phyloP scores from a whole-genome alignment of 2,797 vertebrate species.

The Amphiprion clarkii region DNA sequence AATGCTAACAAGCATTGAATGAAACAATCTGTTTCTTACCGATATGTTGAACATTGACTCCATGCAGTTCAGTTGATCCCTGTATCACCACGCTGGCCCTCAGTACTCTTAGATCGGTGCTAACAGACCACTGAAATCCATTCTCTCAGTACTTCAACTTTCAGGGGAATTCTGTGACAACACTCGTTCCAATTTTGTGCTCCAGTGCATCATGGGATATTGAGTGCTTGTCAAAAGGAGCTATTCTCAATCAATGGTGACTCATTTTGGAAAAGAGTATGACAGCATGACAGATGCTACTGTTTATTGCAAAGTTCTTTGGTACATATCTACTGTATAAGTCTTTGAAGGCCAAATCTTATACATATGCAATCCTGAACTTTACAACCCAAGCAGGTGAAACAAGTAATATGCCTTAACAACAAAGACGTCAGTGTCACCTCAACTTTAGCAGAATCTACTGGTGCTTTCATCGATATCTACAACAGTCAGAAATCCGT shows the following conservation, averaged over 20 bases:
- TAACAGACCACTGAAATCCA: constrained; percentile 66
- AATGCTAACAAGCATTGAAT: constrained; percentile 36
- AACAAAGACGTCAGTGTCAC: constrained; percentile 67
- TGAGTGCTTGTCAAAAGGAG: constrained; percentile 39
- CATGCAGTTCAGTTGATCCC: constrained; percentile 36
- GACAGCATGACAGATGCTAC: constrained; percentile 71
- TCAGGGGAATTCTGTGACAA: constrained; percentile 76
- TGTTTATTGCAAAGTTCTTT: constrained; percentile 50
- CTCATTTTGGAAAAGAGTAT: constrained; percentile 76
- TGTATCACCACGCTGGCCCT: constrained; percentile 70
- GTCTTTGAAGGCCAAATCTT: constrained; percentile 62
- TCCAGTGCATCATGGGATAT: constrained; percentile 42
- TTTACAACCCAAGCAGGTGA: constrained; percentile 74
- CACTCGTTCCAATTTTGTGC: constrained; percentile 41
- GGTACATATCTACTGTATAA: constrained; percentile 69
- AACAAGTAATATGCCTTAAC: constrained; percentile 80
- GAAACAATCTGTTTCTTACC: constrained; percentile 37
- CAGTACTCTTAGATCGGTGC: constrained; percentile 78
- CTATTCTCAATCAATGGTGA: constrained; percentile 33
- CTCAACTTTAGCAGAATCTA: constrained; percentile 60
- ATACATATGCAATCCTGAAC: constrained; percentile 83
- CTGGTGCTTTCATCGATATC: constrained; percentile 74
- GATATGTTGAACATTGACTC: constrained; percentile 41
- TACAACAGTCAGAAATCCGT: not conserved
- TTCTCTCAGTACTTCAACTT: constrained; percentile 54